Conservation (phyloP, 2,113 vertebrate genomes). For the Chascanopsetta lugubris region DNA sequence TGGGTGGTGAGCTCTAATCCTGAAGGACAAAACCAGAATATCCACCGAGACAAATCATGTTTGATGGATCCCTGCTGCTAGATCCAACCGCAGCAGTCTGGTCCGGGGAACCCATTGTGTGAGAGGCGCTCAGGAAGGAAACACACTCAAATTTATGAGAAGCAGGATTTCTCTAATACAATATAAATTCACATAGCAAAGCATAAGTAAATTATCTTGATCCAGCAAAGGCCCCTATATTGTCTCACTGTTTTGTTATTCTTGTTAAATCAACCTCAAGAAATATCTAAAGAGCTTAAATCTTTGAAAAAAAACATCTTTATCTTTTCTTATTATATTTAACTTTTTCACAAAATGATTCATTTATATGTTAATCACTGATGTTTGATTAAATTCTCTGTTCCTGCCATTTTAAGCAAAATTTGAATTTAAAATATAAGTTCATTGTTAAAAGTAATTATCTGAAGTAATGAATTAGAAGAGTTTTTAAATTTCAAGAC, state of each 20-base stretch:
- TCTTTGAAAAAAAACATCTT: background rate
- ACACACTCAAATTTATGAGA: conserved; percentile 61
- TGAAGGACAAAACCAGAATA: conserved; percentile 68
- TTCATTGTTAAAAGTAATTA: background rate
- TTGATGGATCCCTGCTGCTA: conserved; percentile 71
- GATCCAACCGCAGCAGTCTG: conserved; percentile 50
- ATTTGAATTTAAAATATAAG: too few species aligned
- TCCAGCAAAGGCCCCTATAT: conserved; percentile 17
- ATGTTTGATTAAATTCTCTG: too few species aligned
- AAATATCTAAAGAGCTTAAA: background rate
- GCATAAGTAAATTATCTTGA: conserved; percentile 55
- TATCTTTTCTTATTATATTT: background rate
- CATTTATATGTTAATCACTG: too few species aligned
- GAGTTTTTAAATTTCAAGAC: too few species aligned
- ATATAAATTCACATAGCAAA: conserved; percentile 59
- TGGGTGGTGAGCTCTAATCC: conserved; percentile 71
- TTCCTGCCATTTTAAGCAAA: too few species aligned
- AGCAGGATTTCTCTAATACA: conserved; percentile 48
- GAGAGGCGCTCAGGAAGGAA: conserved; percentile 52
- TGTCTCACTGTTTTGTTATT: background rate
- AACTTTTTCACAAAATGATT: too few species aligned
- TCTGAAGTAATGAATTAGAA: background rate
- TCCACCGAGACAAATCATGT: conserved; percentile 79
- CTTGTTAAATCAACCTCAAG: background rate
- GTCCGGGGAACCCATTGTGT: conserved; percentile 68